Conservation (phyloP, 1,140 invertebrate genomes). For the Aradophagus sp. region DNA sequence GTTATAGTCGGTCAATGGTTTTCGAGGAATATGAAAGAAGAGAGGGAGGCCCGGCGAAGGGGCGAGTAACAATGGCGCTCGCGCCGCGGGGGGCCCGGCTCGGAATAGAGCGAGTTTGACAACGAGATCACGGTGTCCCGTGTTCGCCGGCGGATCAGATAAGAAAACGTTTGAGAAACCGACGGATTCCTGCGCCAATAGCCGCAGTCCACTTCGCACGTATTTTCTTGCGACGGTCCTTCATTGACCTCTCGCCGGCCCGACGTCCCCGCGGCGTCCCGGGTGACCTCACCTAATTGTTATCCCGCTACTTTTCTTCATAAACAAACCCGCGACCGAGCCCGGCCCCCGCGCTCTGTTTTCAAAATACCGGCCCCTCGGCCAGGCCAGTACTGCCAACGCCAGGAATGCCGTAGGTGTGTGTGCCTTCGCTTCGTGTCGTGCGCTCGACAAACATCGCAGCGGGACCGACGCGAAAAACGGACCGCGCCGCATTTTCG, state of each 20-base stretch:
- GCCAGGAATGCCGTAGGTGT: too few relatives aligned
- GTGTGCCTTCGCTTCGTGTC: too few relatives aligned
- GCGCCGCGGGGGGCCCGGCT: conserved; percentile 66
- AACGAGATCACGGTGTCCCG: conserved; percentile 67
- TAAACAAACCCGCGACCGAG: conserved; percentile 1
- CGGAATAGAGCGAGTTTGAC: conserved; percentile 72
- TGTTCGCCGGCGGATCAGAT: conserved; percentile 68
- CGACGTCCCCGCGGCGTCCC: conserved; percentile 1
- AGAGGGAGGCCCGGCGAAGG: conserved; percentile 47
- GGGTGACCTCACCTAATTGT: conserved; percentile 23
- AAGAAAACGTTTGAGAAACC: conserved; percentile 70
- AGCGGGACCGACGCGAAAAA: too few relatives aligned
- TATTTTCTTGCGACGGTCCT: conserved; percentile 59
- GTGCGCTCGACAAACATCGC: too few relatives aligned
- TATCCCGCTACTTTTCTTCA: not conserved
- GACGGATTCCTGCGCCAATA: conserved; percentile 63
- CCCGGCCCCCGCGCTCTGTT: too few relatives aligned
- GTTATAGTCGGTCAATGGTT: conserved; percentile 71
- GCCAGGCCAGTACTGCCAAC: too few relatives aligned
- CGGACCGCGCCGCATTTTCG: too few relatives aligned
- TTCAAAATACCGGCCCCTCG: too few relatives aligned
- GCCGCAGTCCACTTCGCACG: conserved; percentile 64
- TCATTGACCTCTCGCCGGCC: conserved; percentile 52
- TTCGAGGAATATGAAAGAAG: conserved; percentile 64
- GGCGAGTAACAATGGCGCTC: conserved; percentile 68